A percentile compares a stretch with the other conserved stretches of the same genome.
Evolutionary conservation across 2,113 vertebrate species (phyloP).

Genomic region (Aphyosemion australe): DNA sequence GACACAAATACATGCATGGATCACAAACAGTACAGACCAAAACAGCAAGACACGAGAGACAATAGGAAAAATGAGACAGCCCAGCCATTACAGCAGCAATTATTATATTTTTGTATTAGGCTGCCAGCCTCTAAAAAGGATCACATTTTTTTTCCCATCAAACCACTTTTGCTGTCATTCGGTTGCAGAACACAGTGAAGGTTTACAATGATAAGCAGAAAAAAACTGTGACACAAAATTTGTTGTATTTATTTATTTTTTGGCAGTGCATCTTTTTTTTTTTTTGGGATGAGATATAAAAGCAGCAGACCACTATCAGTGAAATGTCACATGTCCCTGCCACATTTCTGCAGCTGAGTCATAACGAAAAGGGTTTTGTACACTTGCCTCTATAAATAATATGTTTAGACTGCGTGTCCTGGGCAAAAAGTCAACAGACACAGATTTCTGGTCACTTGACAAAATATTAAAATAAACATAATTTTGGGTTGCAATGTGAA

Average conservation of each 20-base stretch:
- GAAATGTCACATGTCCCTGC: neutral
- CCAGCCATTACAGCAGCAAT: neutral
- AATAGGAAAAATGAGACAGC: neutral
- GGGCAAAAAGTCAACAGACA: neutral
- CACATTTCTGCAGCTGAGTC: slow-evolving; percentile 12
- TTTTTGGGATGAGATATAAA: neutral
- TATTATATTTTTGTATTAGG: slow-evolving; percentile 1
- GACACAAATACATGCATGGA: neutral
- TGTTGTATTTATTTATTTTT: neutral
- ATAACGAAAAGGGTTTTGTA: neutral
- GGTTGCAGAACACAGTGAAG: neutral
- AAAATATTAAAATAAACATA: neutral
- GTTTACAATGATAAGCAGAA: too few species aligned
- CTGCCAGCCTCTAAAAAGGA: slow-evolving; percentile 1
- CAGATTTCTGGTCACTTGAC: neutral
- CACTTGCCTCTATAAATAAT: neutral
- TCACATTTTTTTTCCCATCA: slow-evolving; percentile 7
- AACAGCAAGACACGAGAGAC: neutral
- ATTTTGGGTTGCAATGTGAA: neutral
- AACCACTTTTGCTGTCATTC: neutral
- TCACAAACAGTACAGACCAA: neutral
- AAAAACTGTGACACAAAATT: too few species aligned
- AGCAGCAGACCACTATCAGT: neutral
- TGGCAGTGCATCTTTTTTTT: neutral
- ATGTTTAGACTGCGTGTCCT: neutral